These are phyloP conservation scores for Amiota communis DNA, from an alignment of 2,888 invertebrate species.

Conservation along the genomic window DNA sequence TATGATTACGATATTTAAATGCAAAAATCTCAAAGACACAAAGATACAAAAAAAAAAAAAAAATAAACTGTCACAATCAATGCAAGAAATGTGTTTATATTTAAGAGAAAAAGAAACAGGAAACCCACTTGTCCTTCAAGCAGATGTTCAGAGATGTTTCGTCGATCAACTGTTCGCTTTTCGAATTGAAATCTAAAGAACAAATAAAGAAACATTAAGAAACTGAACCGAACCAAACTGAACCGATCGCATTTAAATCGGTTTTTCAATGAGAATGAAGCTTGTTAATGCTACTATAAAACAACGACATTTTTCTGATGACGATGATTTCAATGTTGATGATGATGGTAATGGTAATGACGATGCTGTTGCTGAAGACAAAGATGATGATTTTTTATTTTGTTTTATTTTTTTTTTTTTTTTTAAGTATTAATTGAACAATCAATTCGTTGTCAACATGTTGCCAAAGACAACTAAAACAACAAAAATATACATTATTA, in stretches of 20 bases:
- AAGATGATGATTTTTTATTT: background rate
- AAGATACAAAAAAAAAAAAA: no score
- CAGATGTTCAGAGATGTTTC: slow-evolving; percentile 52
- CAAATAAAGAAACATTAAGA: slow-evolving; percentile 51
- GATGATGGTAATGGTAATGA: no score
- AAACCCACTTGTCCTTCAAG: slow-evolving; percentile 46
- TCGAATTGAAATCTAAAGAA: slow-evolving; percentile 27
- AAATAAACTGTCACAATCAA: slow-evolving; percentile 4
- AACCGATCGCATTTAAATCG: slow-evolving; percentile 4
- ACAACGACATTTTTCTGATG: background rate
- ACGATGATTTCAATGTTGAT: no score
- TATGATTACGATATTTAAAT: slow-evolving; percentile 68
- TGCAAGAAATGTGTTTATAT: slow-evolving; percentile 1
- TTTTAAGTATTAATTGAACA: slow-evolving; percentile 56
- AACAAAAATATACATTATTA: no score
- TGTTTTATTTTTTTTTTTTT: no score
- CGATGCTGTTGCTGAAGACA: background rate
- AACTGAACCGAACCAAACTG: background rate
- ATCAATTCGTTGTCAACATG: slow-evolving; percentile 59
- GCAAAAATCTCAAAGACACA: slow-evolving; percentile 52
- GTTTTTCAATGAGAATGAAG: background rate
- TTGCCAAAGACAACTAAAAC: slow-evolving; percentile 43
- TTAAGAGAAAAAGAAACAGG: slow-evolving; percentile 39
- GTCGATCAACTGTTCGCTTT: slow-evolving; percentile 2
- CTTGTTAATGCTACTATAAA: slow-evolving; percentile 15